These are phyloP conservation scores for Amazona ochrocephala DNA, from an alignment of 2,797 vertebrate species.

Conservation along the genomic window DNA sequence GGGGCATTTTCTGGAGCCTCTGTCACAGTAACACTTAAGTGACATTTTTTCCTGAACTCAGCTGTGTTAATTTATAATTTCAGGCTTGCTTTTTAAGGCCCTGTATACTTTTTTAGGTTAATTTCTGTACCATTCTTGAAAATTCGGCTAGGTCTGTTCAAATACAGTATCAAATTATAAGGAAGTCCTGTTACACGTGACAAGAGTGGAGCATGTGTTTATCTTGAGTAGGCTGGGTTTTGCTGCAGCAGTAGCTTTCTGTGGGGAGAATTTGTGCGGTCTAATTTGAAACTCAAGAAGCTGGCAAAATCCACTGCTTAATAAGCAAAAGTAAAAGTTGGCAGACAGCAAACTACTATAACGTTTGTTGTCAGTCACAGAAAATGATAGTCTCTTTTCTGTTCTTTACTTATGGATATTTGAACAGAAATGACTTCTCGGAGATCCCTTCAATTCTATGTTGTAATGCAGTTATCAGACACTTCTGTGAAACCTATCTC, in stretches of 20 bases:
- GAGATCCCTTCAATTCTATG: background rate
- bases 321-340: conserved; percentile 27
- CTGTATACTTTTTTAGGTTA: background rate
- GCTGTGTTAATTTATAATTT: background rate
- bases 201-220: background rate
- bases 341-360: conserved; percentile 6
- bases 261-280: background rate
- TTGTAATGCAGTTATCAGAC: background rate
- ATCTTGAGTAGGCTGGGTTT: conserved; percentile 12
- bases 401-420: background rate
- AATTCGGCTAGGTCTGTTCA: background rate
- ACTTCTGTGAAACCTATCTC: background rate
- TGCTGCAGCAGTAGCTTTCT: conserved; percentile 13
- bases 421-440: background rate
- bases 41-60: background rate
- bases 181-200: background rate
- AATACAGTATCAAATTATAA: background rate
- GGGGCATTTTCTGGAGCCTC: background rate
- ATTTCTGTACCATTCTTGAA: background rate
- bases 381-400: background rate
- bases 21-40: background rate
- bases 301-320: conserved; percentile 30
- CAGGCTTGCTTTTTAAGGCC: background rate
- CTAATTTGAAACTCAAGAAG: background rate
- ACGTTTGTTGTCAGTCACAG: background rate